phyloP scores from a whole-genome alignment of 1,140 invertebrate genomes.

The Dermatophagoides farinae region DNA sequence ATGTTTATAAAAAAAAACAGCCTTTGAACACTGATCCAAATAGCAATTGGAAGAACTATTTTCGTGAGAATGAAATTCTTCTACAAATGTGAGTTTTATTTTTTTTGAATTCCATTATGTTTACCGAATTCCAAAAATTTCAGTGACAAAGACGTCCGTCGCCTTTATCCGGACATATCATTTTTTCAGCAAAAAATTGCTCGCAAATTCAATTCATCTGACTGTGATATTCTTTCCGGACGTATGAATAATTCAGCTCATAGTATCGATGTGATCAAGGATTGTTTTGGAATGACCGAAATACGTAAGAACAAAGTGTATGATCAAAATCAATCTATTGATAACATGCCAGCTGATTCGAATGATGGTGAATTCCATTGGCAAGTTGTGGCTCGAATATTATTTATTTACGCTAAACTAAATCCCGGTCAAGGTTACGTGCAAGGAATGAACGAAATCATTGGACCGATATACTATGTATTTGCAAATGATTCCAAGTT shows the following conservation, averaged over 20 bases:
- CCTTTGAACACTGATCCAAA: constrained; percentile 68
- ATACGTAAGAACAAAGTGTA: constrained; percentile 9
- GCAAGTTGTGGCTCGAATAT: constrained; percentile 84
- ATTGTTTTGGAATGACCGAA: constrained; percentile 17
- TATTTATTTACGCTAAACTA: constrained; percentile 91
- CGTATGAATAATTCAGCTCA: constrained; percentile 8
- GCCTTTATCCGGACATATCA: constrained; percentile 83
- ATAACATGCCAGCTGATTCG: neutral
- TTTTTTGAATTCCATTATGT: neutral
- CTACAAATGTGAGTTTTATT: constrained; percentile 55
- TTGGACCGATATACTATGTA: constrained; percentile 92
- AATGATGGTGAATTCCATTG: constrained; percentile 19
- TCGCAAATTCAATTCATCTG: constrained; percentile 40
- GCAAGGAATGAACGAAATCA: constrained; percentile 96
- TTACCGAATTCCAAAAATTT: neutral
- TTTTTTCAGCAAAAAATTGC: constrained; percentile 82
- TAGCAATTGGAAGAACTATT: constrained; percentile 77
- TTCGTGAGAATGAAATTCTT: constrained; percentile 88
- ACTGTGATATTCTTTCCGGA: constrained; percentile 43
- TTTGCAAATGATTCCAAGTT: constrained; percentile 71
- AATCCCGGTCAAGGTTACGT: constrained; percentile 90
- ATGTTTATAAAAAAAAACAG: constrained; percentile 2
- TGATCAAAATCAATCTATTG: neutral
- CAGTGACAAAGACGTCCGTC: constrained; percentile 61
- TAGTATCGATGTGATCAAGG: constrained; percentile 14